A percentile compares a stretch with the other conserved stretches of the same genome.
Conservation (phyloP, 1,140 invertebrate species). For the Leptinotarsa defecta region DNA sequence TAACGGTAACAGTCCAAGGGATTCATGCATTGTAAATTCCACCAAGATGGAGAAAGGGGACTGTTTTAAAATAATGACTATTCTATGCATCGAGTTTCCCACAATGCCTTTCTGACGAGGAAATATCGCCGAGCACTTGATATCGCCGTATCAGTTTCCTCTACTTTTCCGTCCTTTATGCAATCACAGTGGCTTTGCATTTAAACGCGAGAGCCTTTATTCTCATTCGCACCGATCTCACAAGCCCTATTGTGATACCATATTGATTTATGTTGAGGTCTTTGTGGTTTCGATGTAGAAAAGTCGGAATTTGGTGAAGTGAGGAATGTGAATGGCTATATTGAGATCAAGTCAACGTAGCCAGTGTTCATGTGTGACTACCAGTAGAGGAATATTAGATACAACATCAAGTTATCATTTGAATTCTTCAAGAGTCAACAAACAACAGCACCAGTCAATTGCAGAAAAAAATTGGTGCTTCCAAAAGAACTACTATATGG, state of each 20-base stretch:
- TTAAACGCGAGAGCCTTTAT: slow-evolving; percentile 26
- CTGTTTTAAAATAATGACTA: slow-evolving; percentile 40
- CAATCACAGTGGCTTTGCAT: slow-evolving; percentile 32
- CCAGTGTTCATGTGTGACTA: too few relatives aligned
- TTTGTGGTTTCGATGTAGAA: slow-evolving; percentile 9
- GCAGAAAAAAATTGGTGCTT: too few relatives aligned
- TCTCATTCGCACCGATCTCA: slow-evolving; percentile 15
- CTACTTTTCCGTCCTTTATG: slow-evolving; percentile 22
- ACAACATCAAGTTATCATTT: too few relatives aligned
- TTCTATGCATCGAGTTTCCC: slow-evolving; percentile 42
- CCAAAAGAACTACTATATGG: too few relatives aligned
- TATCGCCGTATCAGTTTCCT: slow-evolving; percentile 36
- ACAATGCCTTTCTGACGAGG: slow-evolving; percentile 40
- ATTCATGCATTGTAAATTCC: slow-evolving; percentile 33
- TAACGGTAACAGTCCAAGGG: slow-evolving; percentile 1
- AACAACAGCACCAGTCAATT: too few relatives aligned
- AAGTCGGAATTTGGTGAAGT: neutral
- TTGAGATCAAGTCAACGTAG: too few relatives aligned
- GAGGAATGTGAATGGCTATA: neutral
- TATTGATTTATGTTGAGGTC: slow-evolving; percentile 17
- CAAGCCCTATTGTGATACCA: slow-evolving; percentile 1
- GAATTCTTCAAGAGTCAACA: too few relatives aligned
- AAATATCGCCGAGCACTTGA: slow-evolving; percentile 35
- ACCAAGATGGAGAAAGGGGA: slow-evolving; percentile 22
- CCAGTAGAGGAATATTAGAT: too few relatives aligned